Conservation (phyloP, 2,113 vertebrate species). For the Stegostoma tigrinum region DNA sequence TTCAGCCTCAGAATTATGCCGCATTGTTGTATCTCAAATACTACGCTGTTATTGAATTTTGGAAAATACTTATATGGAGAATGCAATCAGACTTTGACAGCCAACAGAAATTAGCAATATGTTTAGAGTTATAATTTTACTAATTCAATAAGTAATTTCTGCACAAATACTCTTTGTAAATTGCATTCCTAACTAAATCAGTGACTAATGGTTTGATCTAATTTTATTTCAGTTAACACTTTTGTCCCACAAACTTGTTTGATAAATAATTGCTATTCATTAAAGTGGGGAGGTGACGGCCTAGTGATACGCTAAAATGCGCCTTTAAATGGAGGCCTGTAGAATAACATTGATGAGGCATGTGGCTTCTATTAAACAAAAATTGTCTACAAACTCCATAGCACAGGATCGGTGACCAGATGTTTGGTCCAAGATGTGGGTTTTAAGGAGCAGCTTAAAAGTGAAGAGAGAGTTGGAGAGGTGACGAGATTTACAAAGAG, state of each 20-base stretch:
- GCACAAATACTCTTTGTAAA: not conserved
- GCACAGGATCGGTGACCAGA: not conserved
- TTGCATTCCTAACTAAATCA: no score
- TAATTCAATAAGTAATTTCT: not conserved
- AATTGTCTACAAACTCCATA: not conserved
- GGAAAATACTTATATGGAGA: not conserved
- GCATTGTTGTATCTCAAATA: not conserved
- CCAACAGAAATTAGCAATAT: not conserved
- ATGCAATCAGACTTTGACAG: not conserved
- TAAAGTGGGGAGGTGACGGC: no score
- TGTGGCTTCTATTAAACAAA: no score
- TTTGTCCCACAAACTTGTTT: no score
- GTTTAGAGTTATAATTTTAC: not conserved
- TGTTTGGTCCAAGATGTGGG: not conserved
- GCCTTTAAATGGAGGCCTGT: no score
- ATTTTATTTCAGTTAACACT: not conserved
- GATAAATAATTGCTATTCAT: no score
- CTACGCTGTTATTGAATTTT: not conserved
- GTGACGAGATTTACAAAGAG: not conserved
- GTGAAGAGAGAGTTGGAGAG: not conserved
- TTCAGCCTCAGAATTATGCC: not conserved
- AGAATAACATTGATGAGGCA: no score
- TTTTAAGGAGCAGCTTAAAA: not conserved
- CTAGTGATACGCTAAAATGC: not conserved
- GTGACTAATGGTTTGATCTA: not conserved